A percentile compares a stretch with the other conserved stretches of the same genome.
These are phyloP conservation scores for Drosophila nikananu DNA, from an alignment of 1,140 invertebrate species.

Conservation along the genomic window DNA sequence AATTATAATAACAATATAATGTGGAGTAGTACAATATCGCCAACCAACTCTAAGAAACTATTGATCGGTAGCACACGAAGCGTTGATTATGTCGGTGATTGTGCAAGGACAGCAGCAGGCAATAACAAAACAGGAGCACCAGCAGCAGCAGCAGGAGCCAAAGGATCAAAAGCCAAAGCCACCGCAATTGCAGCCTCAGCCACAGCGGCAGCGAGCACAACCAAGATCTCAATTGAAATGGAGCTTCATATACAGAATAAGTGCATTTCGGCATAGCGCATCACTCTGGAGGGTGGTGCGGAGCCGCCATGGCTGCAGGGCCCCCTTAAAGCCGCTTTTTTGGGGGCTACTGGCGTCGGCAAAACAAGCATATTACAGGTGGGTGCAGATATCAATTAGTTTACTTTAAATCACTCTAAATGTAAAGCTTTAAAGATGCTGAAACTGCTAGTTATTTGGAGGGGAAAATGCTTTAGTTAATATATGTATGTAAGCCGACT, in stretches of 20 bases:
- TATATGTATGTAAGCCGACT: neutral
- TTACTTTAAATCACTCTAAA: no score
- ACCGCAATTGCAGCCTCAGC: slow-evolving; percentile 30
- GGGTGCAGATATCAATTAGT: slow-evolving; percentile 43
- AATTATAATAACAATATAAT: slow-evolving; percentile 84
- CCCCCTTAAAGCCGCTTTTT: slow-evolving; percentile 91
- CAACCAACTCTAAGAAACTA: slow-evolving; percentile 85
- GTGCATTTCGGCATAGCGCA: slow-evolving; percentile 85
- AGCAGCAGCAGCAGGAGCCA: slow-evolving; percentile 54
- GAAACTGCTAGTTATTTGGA: neutral
- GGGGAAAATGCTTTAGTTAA: neutral
- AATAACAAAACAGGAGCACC: slow-evolving; percentile 63
- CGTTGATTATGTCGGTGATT: slow-evolving; percentile 85
- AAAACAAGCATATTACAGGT: slow-evolving; percentile 94
- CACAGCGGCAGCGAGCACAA: slow-evolving; percentile 60
- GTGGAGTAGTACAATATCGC: slow-evolving; percentile 85
- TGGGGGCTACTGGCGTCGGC: slow-evolving; percentile 92
- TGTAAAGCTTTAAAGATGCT: neutral
- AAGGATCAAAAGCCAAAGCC: slow-evolving; percentile 57
- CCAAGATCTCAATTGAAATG: slow-evolving; percentile 85
- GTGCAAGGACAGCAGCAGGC: slow-evolving; percentile 64
- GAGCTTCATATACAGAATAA: slow-evolving; percentile 85
- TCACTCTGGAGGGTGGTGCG: slow-evolving; percentile 85
- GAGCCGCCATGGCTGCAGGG: slow-evolving; percentile 87
- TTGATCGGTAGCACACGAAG: slow-evolving; percentile 82